Evolutionary conservation across 2,797 vertebrate species (phyloP).

Genomic region (Sparus aurata): DNA sequence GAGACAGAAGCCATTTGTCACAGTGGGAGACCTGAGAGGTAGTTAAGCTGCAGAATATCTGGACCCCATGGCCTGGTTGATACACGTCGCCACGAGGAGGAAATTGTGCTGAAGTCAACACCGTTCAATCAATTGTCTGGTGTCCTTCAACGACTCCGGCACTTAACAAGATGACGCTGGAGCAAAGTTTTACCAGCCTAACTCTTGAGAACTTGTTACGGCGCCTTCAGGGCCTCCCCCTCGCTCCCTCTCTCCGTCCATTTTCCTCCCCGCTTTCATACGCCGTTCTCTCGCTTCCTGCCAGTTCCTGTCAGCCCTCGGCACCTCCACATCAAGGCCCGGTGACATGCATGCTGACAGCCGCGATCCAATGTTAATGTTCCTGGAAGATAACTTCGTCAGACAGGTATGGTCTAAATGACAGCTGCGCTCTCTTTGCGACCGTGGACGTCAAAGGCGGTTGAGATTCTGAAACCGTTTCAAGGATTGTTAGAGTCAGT

Average conservation of each 20-base stretch:
- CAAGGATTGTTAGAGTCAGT: conserved; percentile 32
- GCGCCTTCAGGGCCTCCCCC: conserved; percentile 47
- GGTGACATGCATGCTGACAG: conserved; percentile 66
- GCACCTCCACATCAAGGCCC: conserved; percentile 50
- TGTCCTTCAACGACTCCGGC: conserved; percentile 76
- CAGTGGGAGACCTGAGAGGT: conserved; percentile 83
- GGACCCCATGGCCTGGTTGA: conserved; percentile 72
- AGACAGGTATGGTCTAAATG: conserved; percentile 68
- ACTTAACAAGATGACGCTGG: conserved; percentile 67
- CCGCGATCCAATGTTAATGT: conserved; percentile 64
- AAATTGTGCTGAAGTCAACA: conserved; percentile 90
- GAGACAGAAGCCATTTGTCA: conserved; percentile 91
- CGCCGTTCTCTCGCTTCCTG: conserved; percentile 7
- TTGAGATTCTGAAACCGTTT: conserved; percentile 43
- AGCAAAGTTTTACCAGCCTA: conserved; percentile 56
- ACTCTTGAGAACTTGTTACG: conserved; percentile 67
- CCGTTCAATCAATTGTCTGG: conserved; percentile 86
- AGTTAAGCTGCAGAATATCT: conserved; percentile 84
- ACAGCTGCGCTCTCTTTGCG: conserved; percentile 73
- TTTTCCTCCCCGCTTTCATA: conserved; percentile 17
- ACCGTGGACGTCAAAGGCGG: conserved; percentile 35
- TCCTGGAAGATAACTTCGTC: conserved; percentile 59
- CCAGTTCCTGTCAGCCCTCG: conserved; percentile 13
- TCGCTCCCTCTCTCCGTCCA: neutral
- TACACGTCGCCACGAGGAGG: conserved; percentile 83